phyloP scores from a whole-genome alignment of 2,888 invertebrate genomes.

The Epistrophe grossulariae region DNA sequence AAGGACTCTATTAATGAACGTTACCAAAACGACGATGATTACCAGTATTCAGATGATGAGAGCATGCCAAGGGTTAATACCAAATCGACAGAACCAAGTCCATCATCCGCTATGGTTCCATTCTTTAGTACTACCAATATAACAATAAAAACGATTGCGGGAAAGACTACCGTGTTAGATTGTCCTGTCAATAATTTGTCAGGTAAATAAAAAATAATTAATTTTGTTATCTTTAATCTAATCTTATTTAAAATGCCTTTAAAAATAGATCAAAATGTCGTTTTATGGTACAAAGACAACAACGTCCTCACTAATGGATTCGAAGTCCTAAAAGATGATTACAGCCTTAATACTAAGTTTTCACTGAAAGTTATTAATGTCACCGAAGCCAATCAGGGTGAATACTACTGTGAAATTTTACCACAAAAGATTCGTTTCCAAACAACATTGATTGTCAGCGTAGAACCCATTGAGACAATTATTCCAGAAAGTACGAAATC shows the following conservation, averaged over 20 bases:
- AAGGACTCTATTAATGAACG: conserved; percentile 13
- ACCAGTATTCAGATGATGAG: conserved; percentile 63
- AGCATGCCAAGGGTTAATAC: conserved; percentile 30
- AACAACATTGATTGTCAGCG: conserved; percentile 75
- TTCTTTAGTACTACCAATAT: conserved; percentile 42
- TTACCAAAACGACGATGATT: conserved; percentile 60
- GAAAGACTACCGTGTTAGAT: conserved; percentile 49
- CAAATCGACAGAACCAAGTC: conserved; percentile 23
- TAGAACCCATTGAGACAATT: conserved; percentile 78
- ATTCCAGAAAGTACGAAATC: conserved; percentile 80
- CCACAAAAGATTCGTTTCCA: conserved; percentile 76
- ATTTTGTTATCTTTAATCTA: neutral
- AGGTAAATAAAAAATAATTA: conserved; percentile 22
- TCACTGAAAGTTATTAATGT: conserved; percentile 78
- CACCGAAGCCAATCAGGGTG: conserved; percentile 77
- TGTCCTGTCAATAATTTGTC: conserved; percentile 54
- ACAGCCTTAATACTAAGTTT: conserved; percentile 75
- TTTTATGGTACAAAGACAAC: conserved; percentile 78
- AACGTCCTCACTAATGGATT: conserved; percentile 76
- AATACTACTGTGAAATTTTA: conserved; percentile 78
- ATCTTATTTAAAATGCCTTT: neutral
- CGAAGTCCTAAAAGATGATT: conserved; percentile 76
- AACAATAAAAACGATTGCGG: conserved; percentile 40
- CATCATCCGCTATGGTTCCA: conserved; percentile 23
- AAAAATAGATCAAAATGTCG: conserved; percentile 65